phyloP scores from a whole-genome alignment of 2,797 vertebrate genomes.

The Catharus ustulatus region DNA sequence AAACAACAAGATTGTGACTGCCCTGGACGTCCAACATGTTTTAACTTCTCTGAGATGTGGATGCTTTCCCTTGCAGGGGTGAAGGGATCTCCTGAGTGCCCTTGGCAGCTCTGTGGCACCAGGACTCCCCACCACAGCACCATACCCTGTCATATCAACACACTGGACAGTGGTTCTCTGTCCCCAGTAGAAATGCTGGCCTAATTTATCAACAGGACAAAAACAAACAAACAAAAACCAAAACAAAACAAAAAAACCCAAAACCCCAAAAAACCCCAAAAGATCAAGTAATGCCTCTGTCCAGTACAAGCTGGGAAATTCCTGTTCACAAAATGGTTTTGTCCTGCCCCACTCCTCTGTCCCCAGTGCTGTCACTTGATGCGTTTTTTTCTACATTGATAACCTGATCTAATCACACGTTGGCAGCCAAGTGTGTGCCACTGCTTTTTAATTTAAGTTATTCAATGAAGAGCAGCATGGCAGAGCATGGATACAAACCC shows the following conservation, averaged over 20 bases:
- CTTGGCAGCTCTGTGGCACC: background rate
- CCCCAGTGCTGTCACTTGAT: background rate
- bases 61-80: background rate
- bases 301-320: background rate
- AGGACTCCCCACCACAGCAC: background rate
- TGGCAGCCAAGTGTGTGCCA: background rate
- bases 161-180: background rate
- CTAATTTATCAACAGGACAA: background rate
- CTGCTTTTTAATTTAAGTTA: background rate
- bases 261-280: too few relatives aligned
- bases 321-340: background rate
- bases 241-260: too few relatives aligned
- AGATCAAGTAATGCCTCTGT: background rate
- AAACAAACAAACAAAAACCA: too few relatives aligned
- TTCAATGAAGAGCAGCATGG: background rate
- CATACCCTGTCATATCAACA: background rate
- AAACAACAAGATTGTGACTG: background rate
- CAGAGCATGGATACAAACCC: background rate
- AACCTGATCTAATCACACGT: background rate
- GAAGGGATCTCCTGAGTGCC: background rate
- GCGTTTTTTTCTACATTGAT: background rate
- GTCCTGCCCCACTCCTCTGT: fast-evolving
- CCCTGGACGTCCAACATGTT: background rate
- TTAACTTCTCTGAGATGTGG: background rate
- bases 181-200: background rate